Evolutionary conservation across 1,140 invertebrate genomes (phyloP), one percentile per base, ranked within the genome.

Genomic region (Brachionus manjavacas): DNA sequence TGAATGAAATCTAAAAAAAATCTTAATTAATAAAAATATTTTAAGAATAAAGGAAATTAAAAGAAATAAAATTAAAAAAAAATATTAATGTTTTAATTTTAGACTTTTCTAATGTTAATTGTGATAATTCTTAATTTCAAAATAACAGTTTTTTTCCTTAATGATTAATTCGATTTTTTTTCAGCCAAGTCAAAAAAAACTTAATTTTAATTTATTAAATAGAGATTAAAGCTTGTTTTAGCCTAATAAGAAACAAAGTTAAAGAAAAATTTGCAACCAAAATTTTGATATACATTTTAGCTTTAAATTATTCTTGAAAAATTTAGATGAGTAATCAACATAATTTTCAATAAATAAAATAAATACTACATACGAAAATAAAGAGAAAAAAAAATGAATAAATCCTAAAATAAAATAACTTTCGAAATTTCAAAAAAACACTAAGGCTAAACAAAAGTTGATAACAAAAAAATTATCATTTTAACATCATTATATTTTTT

Each of bases 251-350:
- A 6, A 72, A 72, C 68, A 72, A 72, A 72, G 41, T 72, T 72
- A n/a, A 72, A 72, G 68, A 35, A 72, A 72, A 72, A 72, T 72
- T 72, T 72, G 68, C 68, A 72, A 72, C 41, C 25, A 68, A 68
- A 52, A 80, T 52, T 52, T 79, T 4, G 43, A 39, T 43, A 20
- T 78, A 49, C 4, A 35, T 78, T 46, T 43, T 49, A 43, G n/a
- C 39, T 55, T 76, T 46, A 25, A 31, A 49, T 80, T 52, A 49
- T 52, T 49, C 52, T 80, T 52, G 12, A 80, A 60, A 60, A 81
- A 41, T 25, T 39, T 23, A 43, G 55, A 81, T 81, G 49, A 52
- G 25, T 79, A 79, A 52, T 49, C 49, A 52, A 52, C 49, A 49
- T 49, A 52, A 79, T 79, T 79, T 72, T 43, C 39, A 41, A 76